Evolutionary conservation across 2,113 vertebrate genomes (phyloP), one percentile per base, ranked within the genome.

Genomic region (Mesitornis unicolor): DNA sequence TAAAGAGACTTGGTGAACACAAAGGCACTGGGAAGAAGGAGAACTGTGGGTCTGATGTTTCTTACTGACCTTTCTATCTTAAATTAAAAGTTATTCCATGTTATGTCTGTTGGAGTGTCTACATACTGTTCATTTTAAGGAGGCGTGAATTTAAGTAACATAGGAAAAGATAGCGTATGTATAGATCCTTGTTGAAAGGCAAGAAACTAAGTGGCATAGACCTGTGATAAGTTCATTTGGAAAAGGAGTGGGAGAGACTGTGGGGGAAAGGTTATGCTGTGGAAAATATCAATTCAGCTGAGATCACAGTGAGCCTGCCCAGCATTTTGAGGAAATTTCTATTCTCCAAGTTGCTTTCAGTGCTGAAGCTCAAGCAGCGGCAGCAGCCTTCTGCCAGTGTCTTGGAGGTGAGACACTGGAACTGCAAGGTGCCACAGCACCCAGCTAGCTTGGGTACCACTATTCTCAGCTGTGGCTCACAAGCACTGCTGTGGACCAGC

Each of bases 401-500:
- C 73, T 67, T 38, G 57, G 11, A n/a, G n/a, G n/a, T n/a, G n/a
- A n/a, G n/a, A n/a, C n/a, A n/a, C 8, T 26, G 65, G 45, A 87
- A 18, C 36, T 70, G 29, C n/a, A 24, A 60, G 43, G 13, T 74
- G 40, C 50, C 45, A 36, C 65, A 69, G 42, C 15, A 15, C 42
- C 4, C 28, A 43, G 20, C 19, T 53, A 33, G 16, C n/a, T 36
- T 38, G n/a, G 43, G 11, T 43, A 28, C 24, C 0, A 1, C 35
- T 0, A 0, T 47, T 51, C 53, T 35, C 31, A 13, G 38, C 81
- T 42, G 36, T 0, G 0, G 35, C 53, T 87, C 4, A 0, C 40
- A 13, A 28, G 31, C 26, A 1, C 22, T 42, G 31, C 29, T 63
- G 9, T 42, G 48, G 50, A 63, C 45, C 25, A 40, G 28, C 45